phyloP scores from a whole-genome alignment of 2,888 invertebrate species.

The Erannis defoliaria region DNA sequence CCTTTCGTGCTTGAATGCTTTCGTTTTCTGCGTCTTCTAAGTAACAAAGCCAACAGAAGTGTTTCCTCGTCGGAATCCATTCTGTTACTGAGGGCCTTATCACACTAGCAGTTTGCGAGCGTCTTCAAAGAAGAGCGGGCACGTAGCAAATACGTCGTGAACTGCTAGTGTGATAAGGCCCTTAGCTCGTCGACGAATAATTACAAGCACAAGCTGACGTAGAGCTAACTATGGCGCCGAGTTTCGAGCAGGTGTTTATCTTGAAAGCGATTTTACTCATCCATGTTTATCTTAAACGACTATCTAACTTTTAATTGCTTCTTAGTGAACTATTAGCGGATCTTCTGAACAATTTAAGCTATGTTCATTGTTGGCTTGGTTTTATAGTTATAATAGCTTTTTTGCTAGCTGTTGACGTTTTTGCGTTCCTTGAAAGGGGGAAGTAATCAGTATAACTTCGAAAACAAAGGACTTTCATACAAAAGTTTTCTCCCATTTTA shows the following conservation, averaged over 20 bases:
- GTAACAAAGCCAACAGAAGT: too few species aligned
- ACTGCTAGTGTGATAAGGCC: too few species aligned
- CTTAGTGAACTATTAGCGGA: slow-evolving; percentile 48
- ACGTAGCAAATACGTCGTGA: too few species aligned
- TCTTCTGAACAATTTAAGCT: slow-evolving; percentile 34
- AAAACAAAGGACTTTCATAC: not conserved
- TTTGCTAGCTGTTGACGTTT: slow-evolving; percentile 13
- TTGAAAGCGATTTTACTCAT: slow-evolving; percentile 40
- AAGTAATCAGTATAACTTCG: not conserved
- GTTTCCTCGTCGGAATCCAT: too few species aligned
- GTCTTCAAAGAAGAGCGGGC: too few species aligned
- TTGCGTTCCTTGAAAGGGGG: not conserved
- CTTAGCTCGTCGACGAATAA: slow-evolving; percentile 16
- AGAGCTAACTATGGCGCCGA: slow-evolving; percentile 24
- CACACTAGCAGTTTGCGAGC: too few species aligned
- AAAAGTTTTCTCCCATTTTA: too few species aligned
- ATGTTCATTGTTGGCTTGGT: slow-evolving; percentile 28
- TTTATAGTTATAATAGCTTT: slow-evolving; percentile 18
- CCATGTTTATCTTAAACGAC: slow-evolving; percentile 42
- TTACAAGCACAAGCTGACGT: slow-evolving; percentile 19
- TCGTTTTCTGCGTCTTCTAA: too few species aligned
- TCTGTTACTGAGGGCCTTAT: too few species aligned
- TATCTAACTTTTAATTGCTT: slow-evolving; percentile 57
- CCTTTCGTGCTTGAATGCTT: too few species aligned
- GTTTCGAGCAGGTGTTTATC: slow-evolving; percentile 38